Evolutionary conservation across 2,113 vertebrate genomes (phyloP), one percentile per base, ranked within the genome.

Genomic region (Pyxicephalus adspersus): DNA sequence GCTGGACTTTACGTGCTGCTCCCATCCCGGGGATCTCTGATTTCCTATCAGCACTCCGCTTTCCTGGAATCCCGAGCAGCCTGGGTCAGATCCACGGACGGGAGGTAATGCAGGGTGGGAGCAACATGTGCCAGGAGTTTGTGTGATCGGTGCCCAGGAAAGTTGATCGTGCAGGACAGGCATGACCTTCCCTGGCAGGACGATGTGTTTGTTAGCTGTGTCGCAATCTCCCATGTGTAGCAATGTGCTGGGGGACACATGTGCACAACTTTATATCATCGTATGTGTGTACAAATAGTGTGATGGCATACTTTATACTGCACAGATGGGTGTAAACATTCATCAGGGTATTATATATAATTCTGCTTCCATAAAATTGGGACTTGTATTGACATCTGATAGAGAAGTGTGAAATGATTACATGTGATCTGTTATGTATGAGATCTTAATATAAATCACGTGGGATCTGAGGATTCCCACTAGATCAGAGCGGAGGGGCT

Each of bases 61-160:
- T 20, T 3, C n/a, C 3, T 16, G 8, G 58, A 29, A 26, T 28
- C 20, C 8, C 20, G 11, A 29, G 34, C 22, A 7, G n/a, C 28
- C 13, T n/a, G 31, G 16, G 22, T 15, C 16, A 70, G 50, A 55
- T 68, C 64, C 64, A 54, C 31, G 58, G 70, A 73, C 57, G 20
- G 26, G n/a, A 73, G 78, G 78, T 72, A 80, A 81, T 20, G 50
- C 20, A 22, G 38, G 22, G 52, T 28, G 70, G 58, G 64, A 50
- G 54, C 28, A 13, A 63, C 26, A 70, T 25, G 15, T 20, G 75
- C 9, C 19, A 13, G 38, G 8, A 9, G 38, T 11, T n/a, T 1
- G 31, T 16, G 25, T 16, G 31, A 45, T 19, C n/a, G 50, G 3
- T 52, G 75, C 11, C 16, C 16, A n/a, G 58, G 31, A 51, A 76